phyloP scores from a whole-genome alignment of 2,797 vertebrate species.

The Vipera latastei region DNA sequence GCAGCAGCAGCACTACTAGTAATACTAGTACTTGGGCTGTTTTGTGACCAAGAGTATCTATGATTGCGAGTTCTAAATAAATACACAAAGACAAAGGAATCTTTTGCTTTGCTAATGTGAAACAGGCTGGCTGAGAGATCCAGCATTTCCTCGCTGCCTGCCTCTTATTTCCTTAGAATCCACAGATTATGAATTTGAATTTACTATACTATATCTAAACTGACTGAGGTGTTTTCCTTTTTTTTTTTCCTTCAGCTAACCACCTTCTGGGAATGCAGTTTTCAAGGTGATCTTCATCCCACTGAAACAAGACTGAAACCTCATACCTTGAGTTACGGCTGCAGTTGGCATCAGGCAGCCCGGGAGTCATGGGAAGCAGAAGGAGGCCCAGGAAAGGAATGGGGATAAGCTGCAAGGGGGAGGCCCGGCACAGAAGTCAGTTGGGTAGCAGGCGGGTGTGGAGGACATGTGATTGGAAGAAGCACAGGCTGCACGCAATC shows the following conservation, averaged over 20 bases:
- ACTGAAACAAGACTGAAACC: conserved; percentile 79
- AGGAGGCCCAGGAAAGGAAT: neutral
- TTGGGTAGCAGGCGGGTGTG: neutral
- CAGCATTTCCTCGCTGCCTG: neutral
- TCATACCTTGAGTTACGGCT: conserved; percentile 47
- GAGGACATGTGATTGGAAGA: neutral
- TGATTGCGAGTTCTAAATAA: neutral
- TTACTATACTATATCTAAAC: conserved; percentile 6
- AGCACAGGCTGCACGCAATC: neutral
- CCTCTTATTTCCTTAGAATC: neutral
- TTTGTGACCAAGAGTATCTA: neutral
- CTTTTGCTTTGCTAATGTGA: neutral
- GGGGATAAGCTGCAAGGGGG: neutral
- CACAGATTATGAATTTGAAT: neutral
- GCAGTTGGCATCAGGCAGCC: neutral
- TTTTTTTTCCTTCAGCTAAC: conserved; percentile 84
- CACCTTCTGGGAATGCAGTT: conserved; percentile 78
- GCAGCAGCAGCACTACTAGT: too few species aligned
- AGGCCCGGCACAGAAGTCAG: neutral
- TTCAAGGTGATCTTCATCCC: conserved; percentile 79
- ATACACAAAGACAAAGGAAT: neutral
- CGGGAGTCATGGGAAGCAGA: neutral
- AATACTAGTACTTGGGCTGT: neutral
- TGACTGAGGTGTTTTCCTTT: conserved; percentile 56
- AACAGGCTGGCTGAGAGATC: neutral